Evolutionary conservation across 2,797 vertebrate genomes (phyloP), one percentile per base, ranked within the genome.

Genomic region (Anguilla obscura): DNA sequence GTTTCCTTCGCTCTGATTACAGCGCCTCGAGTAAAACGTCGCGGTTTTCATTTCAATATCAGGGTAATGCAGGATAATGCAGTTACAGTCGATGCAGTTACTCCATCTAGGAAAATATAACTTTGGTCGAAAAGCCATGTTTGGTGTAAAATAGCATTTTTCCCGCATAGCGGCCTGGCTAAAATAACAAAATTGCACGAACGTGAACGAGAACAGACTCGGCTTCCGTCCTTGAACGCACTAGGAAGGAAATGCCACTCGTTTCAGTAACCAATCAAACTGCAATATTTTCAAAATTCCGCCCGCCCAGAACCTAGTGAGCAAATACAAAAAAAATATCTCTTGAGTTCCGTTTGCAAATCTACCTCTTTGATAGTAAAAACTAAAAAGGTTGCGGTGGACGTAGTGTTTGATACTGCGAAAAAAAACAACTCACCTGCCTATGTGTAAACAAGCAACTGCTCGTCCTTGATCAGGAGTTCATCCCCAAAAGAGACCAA

Each of bases 251-350:
- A 74, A 80, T 45, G 16, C 36, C 12, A 14, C 76, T 24, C 76
- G 76, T 33, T 80, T 80, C 40, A 33, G 76, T 14, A 80, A 80
- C 76, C 76, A 80, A 80, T 80, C 33, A 80, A 18, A 80, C 18
- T 45, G 36, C 76, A 2, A 16, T 14, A 80, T 80, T 21, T 18
- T 16, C 30, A 36, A 16, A 76, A 76, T 76, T 12, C 69, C 30
- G 7, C n/a, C 69, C 8, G 10, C 69, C 69, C 69, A 10, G n/a
- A n/a, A n/a, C 7, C n/a, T n/a, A 14, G 30, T 74, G 24, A 30
- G 10, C 69, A 74, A 74, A 33, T 74, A 74, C n/a, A n/a, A 5
- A 18, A 24, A 14, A 5, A 80, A 80, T 14, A 1, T 18, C 45
- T 18, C 18, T 36, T 80, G 18, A 18, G 76, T 45, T 33, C 76